Evolutionary conservation across 2,888 invertebrate species (phyloP), one percentile per base, ranked within the genome.

Genomic region (Tanypteryx hageni): DNA sequence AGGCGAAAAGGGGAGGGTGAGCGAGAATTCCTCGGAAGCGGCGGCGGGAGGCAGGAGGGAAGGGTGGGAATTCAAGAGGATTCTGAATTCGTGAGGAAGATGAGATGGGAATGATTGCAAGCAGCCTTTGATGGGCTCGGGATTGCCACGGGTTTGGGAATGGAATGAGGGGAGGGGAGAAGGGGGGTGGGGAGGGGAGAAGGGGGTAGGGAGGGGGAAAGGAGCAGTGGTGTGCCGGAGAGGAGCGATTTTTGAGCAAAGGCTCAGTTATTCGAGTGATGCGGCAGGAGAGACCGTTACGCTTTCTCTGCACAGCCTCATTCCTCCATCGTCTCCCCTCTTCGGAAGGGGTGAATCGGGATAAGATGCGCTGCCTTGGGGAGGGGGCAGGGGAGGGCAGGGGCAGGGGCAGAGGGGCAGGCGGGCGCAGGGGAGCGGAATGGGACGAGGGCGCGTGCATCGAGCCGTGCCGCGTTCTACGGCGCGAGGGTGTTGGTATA

Each of bases 21-120:
- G 14, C 56, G 7, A 14, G 83, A 44, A 44, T 44, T 44, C 44
- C 44, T 44, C 44, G 44, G 5, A 44, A 44, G 44, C 44, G 44
- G 83, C 8, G 83, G 56, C n/a, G 44, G 18, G 31, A 31, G 61
- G 61, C n/a, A 64, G 89, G 18, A 9, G 31, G 31, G 86, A 9
- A 44, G 9, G 64, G 89, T 10, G 31, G 11, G 61, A 31, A 61
- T 64, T 64, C 61, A 89, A 59, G 85, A 86, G 89, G 64, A 89
- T 89, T 89, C 89, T 89, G 89, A 89, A 89, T 89, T 64, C 89
- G 89, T 89, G 61, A 89, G 89, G 89, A 89, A 89, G 89, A 89
- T 89, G 89, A 89, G 89, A 89, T 89, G 89, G 89, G 89, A 64
- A 89, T 89, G 89, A 89, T 89, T 89, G 89, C 89, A 16, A 89